Percentiles rank a stretch among this genome's conserved stretches.
Evolutionary conservation across 2,888 invertebrate species (phyloP).

Genomic region (Molorchus minor): DNA sequence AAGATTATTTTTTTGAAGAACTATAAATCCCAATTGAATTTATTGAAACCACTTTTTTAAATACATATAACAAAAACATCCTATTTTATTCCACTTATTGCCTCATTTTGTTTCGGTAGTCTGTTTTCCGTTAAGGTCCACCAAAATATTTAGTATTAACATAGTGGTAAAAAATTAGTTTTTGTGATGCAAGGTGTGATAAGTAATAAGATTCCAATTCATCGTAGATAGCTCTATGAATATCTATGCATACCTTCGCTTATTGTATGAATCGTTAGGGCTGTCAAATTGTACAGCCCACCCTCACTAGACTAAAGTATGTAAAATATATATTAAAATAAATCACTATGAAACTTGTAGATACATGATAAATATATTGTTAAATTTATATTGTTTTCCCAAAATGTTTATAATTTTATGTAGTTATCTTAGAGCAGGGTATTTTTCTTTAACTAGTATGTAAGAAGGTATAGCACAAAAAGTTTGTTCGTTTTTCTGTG

Average conservation of each 20-base stretch:
- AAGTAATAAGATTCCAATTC: conserved; percentile 40
- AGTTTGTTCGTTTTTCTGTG: too few relatives aligned
- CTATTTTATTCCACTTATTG: not conserved
- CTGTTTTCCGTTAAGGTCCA: conserved; percentile 8
- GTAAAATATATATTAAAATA: conserved; percentile 57
- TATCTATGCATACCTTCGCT: conserved; percentile 43
- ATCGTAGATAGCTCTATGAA: conserved; percentile 47
- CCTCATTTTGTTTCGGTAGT: not conserved
- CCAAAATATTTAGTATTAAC: conserved; percentile 29
- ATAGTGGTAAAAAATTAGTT: conserved; percentile 34
- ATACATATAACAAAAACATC: not conserved
- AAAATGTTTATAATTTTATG: conserved; percentile 46
- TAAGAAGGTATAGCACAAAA: too few relatives aligned
- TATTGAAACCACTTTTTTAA: too few relatives aligned
- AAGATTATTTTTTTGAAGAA: too few relatives aligned
- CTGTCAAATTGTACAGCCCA: conserved; percentile 47
- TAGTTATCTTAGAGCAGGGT: conserved; percentile 45
- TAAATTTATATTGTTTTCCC: conserved; percentile 58
- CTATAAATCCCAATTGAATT: too few relatives aligned
- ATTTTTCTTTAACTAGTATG: conserved; percentile 39
- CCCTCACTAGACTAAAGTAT: conserved; percentile 57
- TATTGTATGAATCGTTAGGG: conserved; percentile 51
- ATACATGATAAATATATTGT: conserved; percentile 62
- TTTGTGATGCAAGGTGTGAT: conserved; percentile 51
- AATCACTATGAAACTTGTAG: conserved; percentile 60